phyloP scores from a whole-genome alignment of 2,888 invertebrate species.

The Mycogona germanica region DNA sequence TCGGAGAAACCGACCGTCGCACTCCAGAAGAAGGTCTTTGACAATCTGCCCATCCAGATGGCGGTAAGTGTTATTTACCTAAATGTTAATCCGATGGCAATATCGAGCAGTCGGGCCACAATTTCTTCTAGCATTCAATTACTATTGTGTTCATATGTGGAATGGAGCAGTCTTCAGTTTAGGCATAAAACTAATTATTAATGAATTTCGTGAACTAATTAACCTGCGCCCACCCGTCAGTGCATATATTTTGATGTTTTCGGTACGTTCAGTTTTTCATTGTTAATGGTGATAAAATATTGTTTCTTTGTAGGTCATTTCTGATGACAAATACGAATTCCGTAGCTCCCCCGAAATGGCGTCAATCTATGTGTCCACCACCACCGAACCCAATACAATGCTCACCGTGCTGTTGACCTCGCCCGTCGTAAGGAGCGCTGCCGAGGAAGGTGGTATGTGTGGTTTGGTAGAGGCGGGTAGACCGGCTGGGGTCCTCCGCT shows the following conservation, averaged over 20 bases:
- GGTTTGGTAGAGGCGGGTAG: slow-evolving; percentile 1
- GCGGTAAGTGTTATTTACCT: slow-evolving; percentile 36
- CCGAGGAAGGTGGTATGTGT: slow-evolving; percentile 21
- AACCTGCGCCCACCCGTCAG: too few relatives aligned
- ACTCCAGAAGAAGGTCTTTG: slow-evolving; percentile 73
- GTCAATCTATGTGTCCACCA: slow-evolving; percentile 69
- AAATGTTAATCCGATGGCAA: too few relatives aligned
- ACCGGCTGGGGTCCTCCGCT: slow-evolving; percentile 4
- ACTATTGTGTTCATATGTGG: too few relatives aligned
- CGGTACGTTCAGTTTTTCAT: too few relatives aligned
- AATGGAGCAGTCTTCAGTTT: too few relatives aligned
- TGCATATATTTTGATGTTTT: too few relatives aligned
- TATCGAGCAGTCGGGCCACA: too few relatives aligned
- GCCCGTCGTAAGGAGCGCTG: slow-evolving; percentile 58
- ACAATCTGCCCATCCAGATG: slow-evolving; percentile 68
- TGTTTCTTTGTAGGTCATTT: slow-evolving; percentile 6
- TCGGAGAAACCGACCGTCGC: slow-evolving; percentile 82
- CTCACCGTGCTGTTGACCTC: slow-evolving; percentile 87
- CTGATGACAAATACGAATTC: slow-evolving; percentile 68
- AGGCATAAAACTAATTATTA: too few relatives aligned
- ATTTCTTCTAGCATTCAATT: too few relatives aligned
- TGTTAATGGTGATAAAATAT: too few relatives aligned
- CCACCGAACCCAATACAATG: slow-evolving; percentile 46
- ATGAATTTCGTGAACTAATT: too few relatives aligned
- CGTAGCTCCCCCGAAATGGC: slow-evolving; percentile 73